Base-by-base conservation (phyloP, 2,113 vertebrate species). In the Rhineura floridana region DNA sequence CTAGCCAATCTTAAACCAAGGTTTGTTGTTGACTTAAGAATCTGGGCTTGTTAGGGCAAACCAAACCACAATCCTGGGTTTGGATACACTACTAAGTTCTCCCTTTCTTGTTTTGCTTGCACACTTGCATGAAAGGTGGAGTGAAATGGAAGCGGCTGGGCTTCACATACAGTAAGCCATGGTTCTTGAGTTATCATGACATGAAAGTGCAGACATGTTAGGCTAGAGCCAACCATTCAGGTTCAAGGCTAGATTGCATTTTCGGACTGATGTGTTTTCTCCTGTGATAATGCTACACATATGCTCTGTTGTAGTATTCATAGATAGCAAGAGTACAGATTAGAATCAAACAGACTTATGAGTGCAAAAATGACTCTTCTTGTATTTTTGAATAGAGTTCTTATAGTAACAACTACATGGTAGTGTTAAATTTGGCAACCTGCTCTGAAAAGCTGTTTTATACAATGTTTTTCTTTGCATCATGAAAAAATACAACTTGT, bases 371-470 rank as follows among this genome's bases (percentile, higher is more conserved):
- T 36, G 9, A 42, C 44, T 86, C 21, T 42, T 36, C 36, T 39
- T 81, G 39, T 19, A 59, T 59, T 87, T 87, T 21, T 73, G 30
- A 25, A 23, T 73, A 63, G 6, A 48, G 4, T 78, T 28, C 15
- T 44, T 59, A 76, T 30, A 85, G 50, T 52, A 42, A 75, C 44
- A 33, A 30, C 30, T 55, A 85, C 8, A 44, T 76, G 25, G 21
- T 85, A 1, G 3, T 50, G 21, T 33, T 84, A 55, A 33, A 75
- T 59, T 85, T 76, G 28, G 39, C 12, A 78, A 30, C 48, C 33
- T 62, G 36, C 44, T 65, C 28, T 75, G 19, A 48, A 85, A 85
- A 76, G 36, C 15, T 63, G 39, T 76, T 85, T 85, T 85, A 85
- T 62, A 76, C 28, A 48, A 81, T 83, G 28, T 33, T n/a, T 48